Base-by-base conservation (phyloP, 2,113 vertebrate genomes). In the Notothenia coriiceps region DNA sequence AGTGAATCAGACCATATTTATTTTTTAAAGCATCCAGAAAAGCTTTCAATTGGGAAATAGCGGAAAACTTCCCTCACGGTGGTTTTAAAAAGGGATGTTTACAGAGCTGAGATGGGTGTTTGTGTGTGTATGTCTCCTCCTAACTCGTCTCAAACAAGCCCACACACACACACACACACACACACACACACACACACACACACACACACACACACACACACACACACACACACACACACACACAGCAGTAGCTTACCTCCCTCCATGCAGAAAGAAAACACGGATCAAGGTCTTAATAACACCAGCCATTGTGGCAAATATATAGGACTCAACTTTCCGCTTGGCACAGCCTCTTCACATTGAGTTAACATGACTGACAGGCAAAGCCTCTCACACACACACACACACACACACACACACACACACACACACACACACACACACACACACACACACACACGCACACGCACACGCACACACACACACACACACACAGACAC, bases 311-410 rank as follows among this genome's bases (percentile, higher is more conserved):
- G 86, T 87, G 86, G 86, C 77, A 86, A 82, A 91, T 80, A 86
- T 85, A 80, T 80, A 77, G 84, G 86, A 90, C 83, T 90, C 82
- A 83, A 79, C 79, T 89, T 90, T 89, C 86, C 52, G 79, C 89
- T 91, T 89, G 82, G 76, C 84, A 76, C 84, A 63, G 74, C 89
- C 83, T 88, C 76, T 90, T 92, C 84, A 88, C 87, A 82, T 90
- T 89, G 85, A 91, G 82, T 93, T 91, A 93, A 82, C 89, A 84
- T 89, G 89, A 91, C 68, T 93, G 92, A 93, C 88, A 92, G 86
- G 63, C 74, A 76, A 83, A 84, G 78, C 77, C 70, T 52, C 82
- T 33, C 33, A 2, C 64, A 11, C 81, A 50, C 15, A n/a, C 64
- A 20, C 33, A 56, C 64, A 57, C 51, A 57, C 64, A 74, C 25